Conservation (phyloP, 2,113 vertebrate species). For the Anoura caudifer region DNA sequence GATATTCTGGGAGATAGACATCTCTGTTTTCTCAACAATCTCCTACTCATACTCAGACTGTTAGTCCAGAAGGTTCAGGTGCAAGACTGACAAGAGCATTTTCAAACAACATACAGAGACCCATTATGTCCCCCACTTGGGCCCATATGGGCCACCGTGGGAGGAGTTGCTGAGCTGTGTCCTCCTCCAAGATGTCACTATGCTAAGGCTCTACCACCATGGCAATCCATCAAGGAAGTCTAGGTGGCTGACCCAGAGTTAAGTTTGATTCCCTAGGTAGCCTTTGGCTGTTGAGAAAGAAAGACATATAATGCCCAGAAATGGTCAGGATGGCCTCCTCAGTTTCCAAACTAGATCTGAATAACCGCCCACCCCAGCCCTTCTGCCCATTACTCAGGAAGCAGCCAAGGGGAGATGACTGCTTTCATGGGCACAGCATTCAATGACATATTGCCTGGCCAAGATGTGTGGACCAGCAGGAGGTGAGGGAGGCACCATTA, state of each 20-base stretch:
- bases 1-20: neutral
- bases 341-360: neutral
- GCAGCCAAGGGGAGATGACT: neutral
- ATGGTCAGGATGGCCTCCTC: neutral
- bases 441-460: neutral
- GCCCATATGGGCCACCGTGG: fast-evolving
- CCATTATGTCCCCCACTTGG: fast-evolving
- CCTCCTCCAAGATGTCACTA: too few species aligned
- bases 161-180: neutral
- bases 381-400: neutral
- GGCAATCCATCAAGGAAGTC: neutral
- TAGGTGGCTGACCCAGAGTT: fast-evolving
- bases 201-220: neutral
- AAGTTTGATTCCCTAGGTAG: neutral
- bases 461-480: neutral
- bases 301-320: neutral
- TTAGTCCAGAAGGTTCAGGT: neutral
- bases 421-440: neutral
- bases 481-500: neutral
- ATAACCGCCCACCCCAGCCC: too few species aligned
- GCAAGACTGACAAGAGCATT: neutral
- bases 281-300: neutral
- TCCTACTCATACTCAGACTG: neutral
- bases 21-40: neutral
- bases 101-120: neutral